Conservation (phyloP, 2,888 invertebrate genomes). For the Lepidochitona cinerea region DNA sequence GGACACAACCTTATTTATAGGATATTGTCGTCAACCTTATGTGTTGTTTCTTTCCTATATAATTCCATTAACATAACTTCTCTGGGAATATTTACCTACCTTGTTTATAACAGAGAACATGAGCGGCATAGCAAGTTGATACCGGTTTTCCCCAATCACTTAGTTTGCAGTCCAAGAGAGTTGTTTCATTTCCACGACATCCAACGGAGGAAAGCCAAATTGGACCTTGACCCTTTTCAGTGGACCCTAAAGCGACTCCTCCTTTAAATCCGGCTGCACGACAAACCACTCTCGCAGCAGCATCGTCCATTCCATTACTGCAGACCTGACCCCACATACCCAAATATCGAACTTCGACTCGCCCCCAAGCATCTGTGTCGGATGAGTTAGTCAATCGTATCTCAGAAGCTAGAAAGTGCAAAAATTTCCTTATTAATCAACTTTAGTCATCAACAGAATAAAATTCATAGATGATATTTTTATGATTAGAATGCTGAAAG, state of each 20-base stretch:
- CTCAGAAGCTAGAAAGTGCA: conserved; percentile 39
- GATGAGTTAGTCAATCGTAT: conserved; percentile 31
- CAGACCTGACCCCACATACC: conserved; percentile 12
- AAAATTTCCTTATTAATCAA: too few relatives aligned
- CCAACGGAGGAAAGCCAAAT: background rate
- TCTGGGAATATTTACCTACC: conserved; percentile 31
- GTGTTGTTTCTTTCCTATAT: too few relatives aligned
- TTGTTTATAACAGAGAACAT: conserved; percentile 42
- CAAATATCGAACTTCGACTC: conserved; percentile 12
- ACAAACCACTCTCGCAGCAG: background rate
- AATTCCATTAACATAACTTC: too few relatives aligned
- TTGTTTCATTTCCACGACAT: conserved; percentile 9
- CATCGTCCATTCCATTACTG: background rate
- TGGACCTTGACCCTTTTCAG: background rate
- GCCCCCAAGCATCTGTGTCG: background rate
- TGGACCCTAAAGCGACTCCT: background rate
- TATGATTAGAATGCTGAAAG: too few relatives aligned
- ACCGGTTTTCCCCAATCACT: conserved; percentile 45
- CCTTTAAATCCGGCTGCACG: background rate
- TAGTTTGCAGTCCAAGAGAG: conserved; percentile 42
- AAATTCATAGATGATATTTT: too few relatives aligned
- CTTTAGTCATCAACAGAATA: too few relatives aligned
- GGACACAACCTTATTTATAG: too few relatives aligned
- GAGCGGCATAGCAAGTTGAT: conserved; percentile 41
- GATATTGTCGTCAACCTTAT: too few relatives aligned